A percentile compares a stretch with the other conserved stretches of the same genome.
phyloP scores from a whole-genome alignment of 2,797 vertebrate species.

The Hydrophis major region DNA sequence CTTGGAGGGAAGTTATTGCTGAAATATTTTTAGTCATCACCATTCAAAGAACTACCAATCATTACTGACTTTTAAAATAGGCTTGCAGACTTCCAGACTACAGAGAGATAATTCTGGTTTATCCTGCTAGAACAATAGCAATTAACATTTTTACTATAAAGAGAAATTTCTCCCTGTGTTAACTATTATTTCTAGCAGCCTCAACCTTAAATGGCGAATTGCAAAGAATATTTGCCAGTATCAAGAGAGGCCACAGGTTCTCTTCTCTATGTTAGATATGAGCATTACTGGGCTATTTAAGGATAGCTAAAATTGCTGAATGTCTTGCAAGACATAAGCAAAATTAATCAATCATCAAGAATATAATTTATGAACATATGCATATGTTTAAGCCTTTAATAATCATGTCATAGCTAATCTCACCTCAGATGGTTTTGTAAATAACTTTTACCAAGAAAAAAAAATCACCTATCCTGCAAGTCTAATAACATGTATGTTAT shows the following conservation, averaged over 20 bases:
- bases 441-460: not conserved
- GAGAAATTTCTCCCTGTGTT: not conserved
- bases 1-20: not conserved
- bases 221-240: not conserved
- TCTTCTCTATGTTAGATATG: not conserved
- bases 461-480: not conserved
- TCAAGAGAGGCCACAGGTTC: not conserved
- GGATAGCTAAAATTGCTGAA: not conserved
- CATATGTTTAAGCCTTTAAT: not conserved
- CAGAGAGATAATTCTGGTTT: not conserved
- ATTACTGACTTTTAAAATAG: not conserved
- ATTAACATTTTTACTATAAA: not conserved
- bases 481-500: not conserved
- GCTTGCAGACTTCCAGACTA: not conserved
- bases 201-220: not conserved
- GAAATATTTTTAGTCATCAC: not conserved
- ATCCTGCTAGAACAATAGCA: not conserved
- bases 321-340: not conserved
- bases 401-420: not conserved
- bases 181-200: not conserved
- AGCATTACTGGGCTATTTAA: not conserved
- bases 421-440: not conserved
- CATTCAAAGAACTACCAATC: not conserved
- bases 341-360: not conserved
- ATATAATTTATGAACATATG: not conserved